Conservation (phyloP, 2,888 invertebrate genomes). For the Acrobasis repandana region DNA sequence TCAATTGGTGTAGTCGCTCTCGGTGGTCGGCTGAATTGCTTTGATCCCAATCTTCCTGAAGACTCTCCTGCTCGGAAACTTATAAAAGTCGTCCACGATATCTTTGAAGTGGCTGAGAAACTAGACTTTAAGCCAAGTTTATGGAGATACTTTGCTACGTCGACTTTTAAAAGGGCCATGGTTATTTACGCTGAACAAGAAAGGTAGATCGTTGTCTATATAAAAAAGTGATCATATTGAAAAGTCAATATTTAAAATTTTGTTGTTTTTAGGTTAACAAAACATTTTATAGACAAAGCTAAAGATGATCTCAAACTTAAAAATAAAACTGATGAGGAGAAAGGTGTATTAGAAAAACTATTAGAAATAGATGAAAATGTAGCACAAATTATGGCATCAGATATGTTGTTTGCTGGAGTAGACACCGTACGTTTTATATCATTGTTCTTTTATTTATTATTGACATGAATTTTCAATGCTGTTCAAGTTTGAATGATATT, state of each 20-base stretch:
- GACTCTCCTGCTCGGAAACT: conserved; percentile 28
- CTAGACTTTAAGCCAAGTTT: conserved; percentile 24
- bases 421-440: conserved; percentile 81
- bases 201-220: not conserved
- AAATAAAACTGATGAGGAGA: conserved; percentile 45
- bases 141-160: conserved; percentile 19
- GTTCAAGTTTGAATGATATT: not conserved
- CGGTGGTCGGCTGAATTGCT: conserved; percentile 34
- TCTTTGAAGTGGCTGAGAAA: conserved; percentile 13
- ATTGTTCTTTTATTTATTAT: no score
- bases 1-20: conserved; percentile 45
- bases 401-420: conserved; percentile 86
- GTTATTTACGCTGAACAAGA: conserved; percentile 23
- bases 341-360: conserved; percentile 85
- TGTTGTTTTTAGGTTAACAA: conserved; percentile 40
- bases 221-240: no score
- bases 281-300: conserved; percentile 47
- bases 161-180: conserved; percentile 22
- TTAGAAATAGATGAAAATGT: conserved; percentile 80
- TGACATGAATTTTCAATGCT: no score
- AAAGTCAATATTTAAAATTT: no score
- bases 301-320: conserved; percentile 44
- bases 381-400: conserved; percentile 85
- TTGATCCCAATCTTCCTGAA: conserved; percentile 28
- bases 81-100: conserved; percentile 19